These are phyloP conservation scores for Girardia tigrina DNA, from an alignment of 2,888 invertebrate species.

Conservation along the genomic window DNA sequence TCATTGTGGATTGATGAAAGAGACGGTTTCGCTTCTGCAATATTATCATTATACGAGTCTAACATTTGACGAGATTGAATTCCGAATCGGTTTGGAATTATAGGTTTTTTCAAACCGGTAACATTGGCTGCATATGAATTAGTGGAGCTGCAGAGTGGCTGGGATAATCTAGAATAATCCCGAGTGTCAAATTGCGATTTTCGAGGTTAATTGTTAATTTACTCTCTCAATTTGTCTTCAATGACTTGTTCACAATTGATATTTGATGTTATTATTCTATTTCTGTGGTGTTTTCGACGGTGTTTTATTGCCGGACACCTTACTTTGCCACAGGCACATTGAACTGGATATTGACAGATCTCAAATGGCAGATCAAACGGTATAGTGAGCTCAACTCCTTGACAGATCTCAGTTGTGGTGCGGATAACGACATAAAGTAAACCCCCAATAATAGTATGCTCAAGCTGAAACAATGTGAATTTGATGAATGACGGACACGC, in stretches of 20 bases:
- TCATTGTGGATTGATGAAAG: neutral
- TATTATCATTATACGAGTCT: neutral
- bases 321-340: conserved; percentile 34
- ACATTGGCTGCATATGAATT: neutral
- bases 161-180: neutral
- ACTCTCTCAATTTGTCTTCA: conserved; percentile 23
- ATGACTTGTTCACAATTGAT: conserved; percentile 13
- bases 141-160: neutral
- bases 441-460: conserved; percentile 29
- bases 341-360: conserved; percentile 33
- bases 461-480: conserved; percentile 10
- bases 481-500: no score
- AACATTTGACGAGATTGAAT: neutral
- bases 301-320: conserved; percentile 31
- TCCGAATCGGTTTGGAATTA: neutral
- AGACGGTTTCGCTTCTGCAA: neutral
- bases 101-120: neutral
- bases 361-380: conserved; percentile 35
- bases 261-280: neutral
- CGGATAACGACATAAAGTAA: conserved; percentile 24
- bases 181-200: no score
- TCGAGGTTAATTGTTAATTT: neutral
- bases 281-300: neutral
- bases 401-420: conserved; percentile 30
- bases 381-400: conserved; percentile 32